Evolutionary conservation across 2,113 vertebrate species (phyloP), one percentile per base, ranked within the genome.

Genomic region (Catagonus wagneri): DNA sequence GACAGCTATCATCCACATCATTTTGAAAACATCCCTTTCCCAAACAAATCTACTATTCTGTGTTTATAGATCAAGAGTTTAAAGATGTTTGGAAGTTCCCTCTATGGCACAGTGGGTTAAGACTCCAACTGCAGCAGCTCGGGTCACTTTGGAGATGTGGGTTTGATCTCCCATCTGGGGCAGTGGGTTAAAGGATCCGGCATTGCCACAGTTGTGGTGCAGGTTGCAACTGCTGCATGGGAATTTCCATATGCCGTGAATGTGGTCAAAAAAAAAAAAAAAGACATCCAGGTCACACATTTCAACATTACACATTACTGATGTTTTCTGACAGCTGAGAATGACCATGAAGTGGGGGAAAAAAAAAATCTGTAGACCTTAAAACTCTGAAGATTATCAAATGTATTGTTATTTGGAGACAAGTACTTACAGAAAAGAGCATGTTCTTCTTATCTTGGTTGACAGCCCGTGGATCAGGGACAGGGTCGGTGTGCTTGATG

Each of bases 381-480:
- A 52, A 65, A 44, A 84, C 10, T 22, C 16, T 63, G 36, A 50
- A 20, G 44, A 44, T 8, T 44, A 44, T 44, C 44, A 44, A 44
- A 44, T 44, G 44, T 44, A 44, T 44, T 44, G 4, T 44, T 44
- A 44, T 44, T 44, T 44, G 44, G 44, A 44, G 44, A 44, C 44
- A 86, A 0, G 23, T 83, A 99, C 99, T 99, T 98, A 99, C 99
- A 97, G 99, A 99, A 98, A 99, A 99, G 50, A 99, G 99, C 99
- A 99, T 99, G 98, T 99, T 99, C 99, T 99, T 99, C 97, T 99
- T 99, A 98, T 99, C 99, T 94, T 99, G 99, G 97, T 99, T 99
- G 84, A 99, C 99, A 60, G 99, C 99, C 34, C 99, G 99, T 27
- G 99, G 99, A 98, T 99, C 99, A 39, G 99, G 99, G 58, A 99